These are phyloP conservation scores for Graphium colonna DNA, from an alignment of 2,888 invertebrate species.

Conservation along the genomic window DNA sequence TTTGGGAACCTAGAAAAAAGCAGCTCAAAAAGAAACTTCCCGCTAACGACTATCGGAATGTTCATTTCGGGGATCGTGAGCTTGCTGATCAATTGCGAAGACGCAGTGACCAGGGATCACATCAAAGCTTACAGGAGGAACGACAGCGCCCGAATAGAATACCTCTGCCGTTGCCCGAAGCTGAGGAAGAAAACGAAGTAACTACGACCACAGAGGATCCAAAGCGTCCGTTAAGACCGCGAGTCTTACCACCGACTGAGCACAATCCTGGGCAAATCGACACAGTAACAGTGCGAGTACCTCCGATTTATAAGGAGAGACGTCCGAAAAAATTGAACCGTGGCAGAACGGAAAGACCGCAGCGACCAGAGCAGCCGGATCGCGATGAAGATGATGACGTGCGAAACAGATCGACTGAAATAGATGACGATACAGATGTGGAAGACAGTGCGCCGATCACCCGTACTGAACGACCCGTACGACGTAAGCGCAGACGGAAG, in stretches of 20 bases:
- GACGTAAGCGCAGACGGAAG: conserved; percentile 53
- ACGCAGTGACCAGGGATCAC: conserved; percentile 37
- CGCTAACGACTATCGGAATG: conserved; percentile 57
- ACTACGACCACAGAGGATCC: conserved; percentile 74
- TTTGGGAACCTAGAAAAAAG: conserved; percentile 64
- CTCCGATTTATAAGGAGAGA: conserved; percentile 69
- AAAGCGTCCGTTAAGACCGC: conserved; percentile 54
- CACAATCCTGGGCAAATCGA: conserved; percentile 73
- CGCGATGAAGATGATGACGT: conserved; percentile 36
- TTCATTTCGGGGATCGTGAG: conserved; percentile 67
- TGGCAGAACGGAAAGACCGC: conserved; percentile 40
- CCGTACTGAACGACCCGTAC: conserved; percentile 47
- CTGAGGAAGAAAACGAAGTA: conserved; percentile 53
- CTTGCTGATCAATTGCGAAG: conserved; percentile 42
- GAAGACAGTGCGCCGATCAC: conserved; percentile 46
- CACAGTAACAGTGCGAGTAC: conserved; percentile 72
- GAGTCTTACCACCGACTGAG: conserved; percentile 71
- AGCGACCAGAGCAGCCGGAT: conserved; percentile 41
- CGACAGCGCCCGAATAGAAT: conserved; percentile 35
- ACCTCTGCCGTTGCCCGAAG: conserved; percentile 39
- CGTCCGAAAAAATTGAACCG: conserved; percentile 67
- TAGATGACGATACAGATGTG: conserved; percentile 41
- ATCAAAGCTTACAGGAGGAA: conserved; percentile 48
- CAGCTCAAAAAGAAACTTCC: conserved; percentile 45
- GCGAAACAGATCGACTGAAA: conserved; percentile 28